Evolutionary conservation across 2,888 invertebrate genomes (phyloP), one percentile per base, ranked within the genome.

Genomic region (Hyalella azteca): DNA sequence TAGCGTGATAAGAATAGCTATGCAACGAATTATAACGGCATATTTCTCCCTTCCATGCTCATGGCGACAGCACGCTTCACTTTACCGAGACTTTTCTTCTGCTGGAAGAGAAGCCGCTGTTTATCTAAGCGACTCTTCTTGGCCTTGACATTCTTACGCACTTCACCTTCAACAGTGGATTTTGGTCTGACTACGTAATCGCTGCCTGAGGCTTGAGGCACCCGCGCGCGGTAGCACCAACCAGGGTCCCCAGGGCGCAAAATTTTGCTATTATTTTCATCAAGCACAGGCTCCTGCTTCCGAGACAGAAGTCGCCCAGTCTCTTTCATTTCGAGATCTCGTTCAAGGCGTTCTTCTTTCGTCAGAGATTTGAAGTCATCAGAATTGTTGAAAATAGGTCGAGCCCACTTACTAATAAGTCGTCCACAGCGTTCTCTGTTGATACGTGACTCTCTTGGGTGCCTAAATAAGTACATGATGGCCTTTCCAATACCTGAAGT

Each of bases 381-480:
- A 36, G 95, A 95, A 81, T 98, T 90, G 90, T 98, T 97, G 89
- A 99, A 98, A 85, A 99, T 98, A 1, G 98, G 98, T 19, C 98
- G 89, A 0, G 98, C 96, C 98, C 99, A 99, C 89, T 97, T 97
- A 84, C 95, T 96, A 85, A 98, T 98, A 85, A 98, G 91, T 85
- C 94, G 92, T 0, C 96, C 96, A 82, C 97, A 97, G 78, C 93
- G 91, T 87, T 94, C 94, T 87, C 94, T 93, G 89, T 98, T 98
- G 81, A 92, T 91, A 88, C 96, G 96, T 0, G 95, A 95, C 90
- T 99, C 99, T 88, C 94, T 95, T 0, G 99, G 98, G 89, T 99
- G 98, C 88, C 99, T 99, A 89, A 96, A 98, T 78, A 99, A 91
- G 89, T 98, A 98, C 99, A 99, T 99, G 0, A 99, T 96, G 59